Base-by-base conservation (phyloP, 1,140 invertebrate species). In the Monomorium pharaonis region DNA sequence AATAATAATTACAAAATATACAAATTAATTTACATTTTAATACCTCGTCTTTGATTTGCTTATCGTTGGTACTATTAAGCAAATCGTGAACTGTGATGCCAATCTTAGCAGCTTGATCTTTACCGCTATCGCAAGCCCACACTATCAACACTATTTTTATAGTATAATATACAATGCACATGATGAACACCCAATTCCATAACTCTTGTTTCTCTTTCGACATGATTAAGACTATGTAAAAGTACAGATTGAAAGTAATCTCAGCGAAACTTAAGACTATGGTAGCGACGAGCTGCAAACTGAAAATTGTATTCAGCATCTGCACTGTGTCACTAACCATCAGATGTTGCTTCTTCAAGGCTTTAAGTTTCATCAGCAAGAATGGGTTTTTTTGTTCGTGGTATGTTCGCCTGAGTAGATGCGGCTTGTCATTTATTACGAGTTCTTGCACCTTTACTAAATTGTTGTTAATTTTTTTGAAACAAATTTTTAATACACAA, bases 241-340 rank as follows among this genome's bases (percentile, higher is more conserved):
- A 95, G 49, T 94, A 95, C 6, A 94, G 62, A 3, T 90, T 92
- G 21, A 95, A 95, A 0, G 94, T 94, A 2, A 93, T 80, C 49
- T 93, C 90, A 0, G 83, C 83, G 44, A 95, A 95, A 0, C 92
- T 94, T 0, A 92, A 74, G 0, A 90, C 88, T 4, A 93, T 83
- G 0, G 90, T 77, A 0, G 88, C 67, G 12, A 92, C 47, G n/a
- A 93, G 65, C 18, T 93, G 94, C 2, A 88, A 21, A 24, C 91
- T 77, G 51, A 94, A 95, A 1, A 88, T 89, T 0, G 83, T 42
- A 51, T 95, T 95, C 0, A 94, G 21, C 16, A 84, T 74, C 44
- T 92, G 87, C 9, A 94, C 21, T 0, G 91, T 75, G 14, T 94
- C 91, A 72, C 92, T 93, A 3, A 94, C 75, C 2, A 93, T 84